Evolutionary conservation across 2,797 vertebrate genomes (phyloP).

Genomic region (Silurus lanzhouensis): DNA sequence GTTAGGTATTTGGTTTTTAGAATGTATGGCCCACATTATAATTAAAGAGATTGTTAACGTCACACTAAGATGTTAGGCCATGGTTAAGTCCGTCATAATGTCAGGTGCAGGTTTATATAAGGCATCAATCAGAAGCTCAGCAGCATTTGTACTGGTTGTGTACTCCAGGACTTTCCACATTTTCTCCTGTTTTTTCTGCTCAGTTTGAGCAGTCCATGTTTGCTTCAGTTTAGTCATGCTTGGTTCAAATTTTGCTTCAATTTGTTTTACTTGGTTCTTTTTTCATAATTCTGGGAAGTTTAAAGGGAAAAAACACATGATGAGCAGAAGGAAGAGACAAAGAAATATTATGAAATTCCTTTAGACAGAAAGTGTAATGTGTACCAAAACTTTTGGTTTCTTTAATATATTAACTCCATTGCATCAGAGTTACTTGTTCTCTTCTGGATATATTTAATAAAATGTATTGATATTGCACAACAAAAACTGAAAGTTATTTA

Average conservation of each 20-base stretch:
- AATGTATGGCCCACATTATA: not conserved
- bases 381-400: not conserved
- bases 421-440: not conserved
- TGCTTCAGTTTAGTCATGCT: not conserved
- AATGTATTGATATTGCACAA: not conserved
- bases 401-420: not conserved
- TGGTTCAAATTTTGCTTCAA: not conserved
- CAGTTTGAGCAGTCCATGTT: not conserved
- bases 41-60: not conserved
- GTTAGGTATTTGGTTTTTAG: no score
- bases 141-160: slow-evolving; percentile 22
- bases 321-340: not conserved
- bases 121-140: not conserved
- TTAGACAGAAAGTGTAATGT: not conserved
- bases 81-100: slow-evolving; percentile 27
- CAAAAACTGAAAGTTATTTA: not conserved
- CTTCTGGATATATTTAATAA: not conserved
- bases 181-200: not conserved
- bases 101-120: not conserved
- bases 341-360: not conserved
- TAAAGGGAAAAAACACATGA: not conserved
- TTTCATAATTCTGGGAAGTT: no score
- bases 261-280: not conserved
- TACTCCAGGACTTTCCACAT: slow-evolving; percentile 20
- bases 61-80: not conserved